Base-by-base conservation (phyloP, 2,888 invertebrate genomes). In the Scelioninae gen. 2 region DNA sequence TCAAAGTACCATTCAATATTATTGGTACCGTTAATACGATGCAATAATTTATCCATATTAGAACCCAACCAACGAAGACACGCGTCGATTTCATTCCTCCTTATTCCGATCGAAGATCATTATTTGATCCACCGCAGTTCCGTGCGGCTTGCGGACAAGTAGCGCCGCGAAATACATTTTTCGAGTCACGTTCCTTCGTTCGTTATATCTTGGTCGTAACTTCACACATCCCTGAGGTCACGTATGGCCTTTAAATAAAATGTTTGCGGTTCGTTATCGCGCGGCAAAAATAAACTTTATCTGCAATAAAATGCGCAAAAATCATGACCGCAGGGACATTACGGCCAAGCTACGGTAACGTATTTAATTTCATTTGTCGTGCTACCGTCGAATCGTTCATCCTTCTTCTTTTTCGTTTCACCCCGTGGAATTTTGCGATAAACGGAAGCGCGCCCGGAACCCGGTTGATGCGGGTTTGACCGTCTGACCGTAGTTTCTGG, bases 201-300 rank as follows among this genome's bases (percentile, higher is more conserved):
- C 50, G 50, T 74, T 74, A 63, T 57, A 67, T 70, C 61, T 57
- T 10, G 41, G 25, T 28, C 15, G 63, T 73, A 67, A 73, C 57
- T 63, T 63, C 57, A 60, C 58, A 55, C 73, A 63, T 57, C 46
- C 43, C 15, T 58, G 58, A 64, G 73, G 64, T 65, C 33, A 48
- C 31, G 25, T 64, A 45, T 45, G 52, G 39, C 64, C 11, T 69
- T 55, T 16, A 1, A 22, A 64, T 58, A 52, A 63, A 63, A 63
- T 58, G 43, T 71, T 43, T 65, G 64, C 46, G 60, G 65, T 72
- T 58, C 45, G 37, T 70, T 52, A 33, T n/a, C 31, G 25, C 19
- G 16, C 10, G 33, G 55, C 33, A 5, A 55, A 37, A 16, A 53
- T 45, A 45, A 19, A 46, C 22, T n/a, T 16, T 52, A 31, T 55